Conservation (phyloP, 2,888 invertebrate genomes). For the Agrotis ipsilon region DNA sequence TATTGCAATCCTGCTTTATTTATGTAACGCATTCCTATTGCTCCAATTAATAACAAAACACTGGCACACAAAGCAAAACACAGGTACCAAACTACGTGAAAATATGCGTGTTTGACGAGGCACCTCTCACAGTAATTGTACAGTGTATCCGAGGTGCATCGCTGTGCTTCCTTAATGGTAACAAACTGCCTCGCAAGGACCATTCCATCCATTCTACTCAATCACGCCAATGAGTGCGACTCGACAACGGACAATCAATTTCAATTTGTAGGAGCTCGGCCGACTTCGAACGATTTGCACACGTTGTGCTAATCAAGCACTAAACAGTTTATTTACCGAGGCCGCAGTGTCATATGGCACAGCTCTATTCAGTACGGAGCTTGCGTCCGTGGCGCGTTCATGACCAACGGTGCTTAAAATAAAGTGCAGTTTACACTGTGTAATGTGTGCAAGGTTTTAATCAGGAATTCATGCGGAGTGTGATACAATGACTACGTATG, state of each 20-base stretch:
- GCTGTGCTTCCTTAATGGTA: slow-evolving; percentile 71
- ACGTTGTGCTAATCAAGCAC: slow-evolving; percentile 89
- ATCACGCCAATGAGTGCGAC: slow-evolving; percentile 85
- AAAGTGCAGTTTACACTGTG: slow-evolving; percentile 52
- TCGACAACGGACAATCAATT: slow-evolving; percentile 83
- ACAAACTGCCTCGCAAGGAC: slow-evolving; percentile 80
- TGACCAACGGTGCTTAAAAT: slow-evolving; percentile 51
- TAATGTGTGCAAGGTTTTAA: slow-evolving; percentile 49
- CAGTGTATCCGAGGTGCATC: slow-evolving; percentile 64
- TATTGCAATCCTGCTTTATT: slow-evolving; percentile 15
- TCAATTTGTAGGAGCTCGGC: slow-evolving; percentile 77
- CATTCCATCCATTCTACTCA: slow-evolving; percentile 84
- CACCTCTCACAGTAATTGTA: slow-evolving; percentile 50
- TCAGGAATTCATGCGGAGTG: slow-evolving; percentile 54
- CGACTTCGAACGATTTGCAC: slow-evolving; percentile 82
- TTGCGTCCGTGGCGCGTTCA: slow-evolving; percentile 71
- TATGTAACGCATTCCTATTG: slow-evolving; percentile 24
- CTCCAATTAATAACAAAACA: slow-evolving; percentile 41
- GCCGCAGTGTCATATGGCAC: slow-evolving; percentile 79
- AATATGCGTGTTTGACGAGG: slow-evolving; percentile 48
- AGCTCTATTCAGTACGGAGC: slow-evolving; percentile 69
- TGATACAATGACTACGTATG: slow-evolving; percentile 78
- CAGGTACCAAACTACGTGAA: slow-evolving; percentile 54
- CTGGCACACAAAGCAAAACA: slow-evolving; percentile 41
- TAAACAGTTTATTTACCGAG: slow-evolving; percentile 85